A percentile compares a stretch with the other conserved stretches of the same genome.
phyloP scores from a whole-genome alignment of 23 tunicate species.

The Oikopleura dioica region DNA sequence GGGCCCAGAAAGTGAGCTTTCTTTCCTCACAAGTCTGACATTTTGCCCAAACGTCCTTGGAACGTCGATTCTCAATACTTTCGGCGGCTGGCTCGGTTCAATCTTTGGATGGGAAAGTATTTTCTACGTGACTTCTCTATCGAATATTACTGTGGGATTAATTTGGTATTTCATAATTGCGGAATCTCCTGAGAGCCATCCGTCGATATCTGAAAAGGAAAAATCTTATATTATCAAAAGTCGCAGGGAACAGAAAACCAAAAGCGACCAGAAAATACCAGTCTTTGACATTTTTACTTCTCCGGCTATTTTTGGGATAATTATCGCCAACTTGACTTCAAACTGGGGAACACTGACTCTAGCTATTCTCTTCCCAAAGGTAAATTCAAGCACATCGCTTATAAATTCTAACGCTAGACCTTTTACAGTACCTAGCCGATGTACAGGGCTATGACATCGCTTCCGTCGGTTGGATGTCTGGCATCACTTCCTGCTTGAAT shows the following conservation, averaged over 20 bases:
- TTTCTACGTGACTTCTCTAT: not conserved
- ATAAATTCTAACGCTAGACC: no score
- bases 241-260: not conserved
- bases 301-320: constrained; percentile 36
- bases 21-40: no score
- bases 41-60: no score
- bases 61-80: not conserved
- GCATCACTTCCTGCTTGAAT: no score
- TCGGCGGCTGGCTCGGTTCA: not conserved
- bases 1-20: no score
- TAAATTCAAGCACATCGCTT: no score
- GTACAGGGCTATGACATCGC: not conserved
- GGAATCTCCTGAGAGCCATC: constrained; percentile 46
- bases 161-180: constrained; percentile 35
- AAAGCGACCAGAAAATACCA: not conserved
- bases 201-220: constrained; percentile 65
- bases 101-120: constrained; percentile 11
- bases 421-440: constrained; percentile 8
- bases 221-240: constrained; percentile 32
- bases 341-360: constrained; percentile 89
- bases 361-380: constrained; percentile 63
- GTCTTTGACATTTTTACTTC: constrained; percentile 35
- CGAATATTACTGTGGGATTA: constrained; percentile 8
- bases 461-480: not conserved
- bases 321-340: constrained; percentile 51